These are phyloP conservation scores for Dromococcyx pavoninus DNA, from an alignment of 2,797 vertebrate species.

Conservation along the genomic window DNA sequence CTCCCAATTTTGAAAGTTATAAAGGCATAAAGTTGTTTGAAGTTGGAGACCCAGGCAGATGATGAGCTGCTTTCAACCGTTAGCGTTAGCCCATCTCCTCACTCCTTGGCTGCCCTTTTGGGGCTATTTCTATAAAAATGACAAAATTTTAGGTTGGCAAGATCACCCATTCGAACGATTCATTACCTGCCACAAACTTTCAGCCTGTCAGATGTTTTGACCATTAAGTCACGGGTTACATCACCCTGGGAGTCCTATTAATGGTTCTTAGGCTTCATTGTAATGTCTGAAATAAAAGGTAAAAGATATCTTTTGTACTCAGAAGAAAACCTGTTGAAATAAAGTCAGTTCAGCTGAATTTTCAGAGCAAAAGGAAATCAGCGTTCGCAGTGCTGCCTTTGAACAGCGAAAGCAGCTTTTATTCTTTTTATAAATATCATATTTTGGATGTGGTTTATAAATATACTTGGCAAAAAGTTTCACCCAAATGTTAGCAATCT, in stretches of 20 bases:
- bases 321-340: slow-evolving; percentile 6
- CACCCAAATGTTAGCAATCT: slow-evolving; percentile 49
- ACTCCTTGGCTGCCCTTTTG: background rate
- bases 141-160: background rate
- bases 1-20: background rate
- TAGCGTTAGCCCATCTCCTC: background rate
- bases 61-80: background rate
- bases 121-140: background rate
- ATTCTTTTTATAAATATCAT: slow-evolving; percentile 33
- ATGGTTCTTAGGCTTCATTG: background rate
- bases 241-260: background rate
- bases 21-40: slow-evolving; percentile 1
- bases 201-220: background rate
- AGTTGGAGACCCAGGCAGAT: background rate
- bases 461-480: slow-evolving; percentile 38
- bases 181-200: background rate
- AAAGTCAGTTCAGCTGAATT: background rate
- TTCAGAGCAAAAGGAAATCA: slow-evolving; percentile 4
- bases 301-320: background rate
- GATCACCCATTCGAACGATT: background rate
- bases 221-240: background rate
- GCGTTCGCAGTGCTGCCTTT: background rate
- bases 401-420: slow-evolving; percentile 26
- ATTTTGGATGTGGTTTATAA: slow-evolving; percentile 47
- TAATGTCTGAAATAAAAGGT: background rate